Evolutionary conservation across 1,140 invertebrate genomes (phyloP).

Genomic region (Hyposmocoma kahamanoa): DNA sequence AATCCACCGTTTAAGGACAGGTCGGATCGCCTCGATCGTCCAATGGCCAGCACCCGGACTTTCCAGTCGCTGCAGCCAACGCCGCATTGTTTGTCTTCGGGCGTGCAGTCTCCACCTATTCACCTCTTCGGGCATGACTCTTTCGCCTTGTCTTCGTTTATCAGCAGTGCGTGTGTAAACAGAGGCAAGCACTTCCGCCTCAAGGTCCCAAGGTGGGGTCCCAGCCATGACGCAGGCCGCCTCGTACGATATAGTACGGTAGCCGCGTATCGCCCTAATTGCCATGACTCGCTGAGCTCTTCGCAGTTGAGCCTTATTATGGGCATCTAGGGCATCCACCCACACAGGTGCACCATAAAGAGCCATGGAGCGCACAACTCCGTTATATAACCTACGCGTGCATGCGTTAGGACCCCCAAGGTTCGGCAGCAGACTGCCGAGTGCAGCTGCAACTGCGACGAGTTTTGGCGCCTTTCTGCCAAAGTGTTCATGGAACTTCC

Average conservation of each 20-base stretch:
- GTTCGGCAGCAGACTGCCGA: constrained; percentile 9
- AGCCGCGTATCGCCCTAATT: not conserved
- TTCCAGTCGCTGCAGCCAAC: not conserved
- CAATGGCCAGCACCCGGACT: not conserved
- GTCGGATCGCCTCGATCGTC: not conserved
- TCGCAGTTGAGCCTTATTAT: not conserved
- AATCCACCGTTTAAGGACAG: not conserved
- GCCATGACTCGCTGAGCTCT: not conserved
- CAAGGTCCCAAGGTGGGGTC: not conserved
- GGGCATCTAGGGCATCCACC: not conserved
- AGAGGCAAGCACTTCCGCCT: not conserved
- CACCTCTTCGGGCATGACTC: too few relatives aligned
- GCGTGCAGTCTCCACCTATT: too few relatives aligned
- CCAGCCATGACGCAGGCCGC: not conserved
- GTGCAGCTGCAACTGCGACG: not conserved
- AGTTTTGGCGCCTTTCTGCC: not conserved
- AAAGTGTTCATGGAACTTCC: not conserved
- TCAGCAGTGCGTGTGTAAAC: not conserved
- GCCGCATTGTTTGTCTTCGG: not conserved
- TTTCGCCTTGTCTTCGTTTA: too few relatives aligned
- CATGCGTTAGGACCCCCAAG: constrained; percentile 5
- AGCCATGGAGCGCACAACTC: not conserved
- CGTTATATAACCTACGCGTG: not conserved
- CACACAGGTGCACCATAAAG: not conserved
- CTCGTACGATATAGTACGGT: not conserved